Evolutionary conservation across 2,113 vertebrate species (phyloP).

Genomic region (Etheostoma cragini): DNA sequence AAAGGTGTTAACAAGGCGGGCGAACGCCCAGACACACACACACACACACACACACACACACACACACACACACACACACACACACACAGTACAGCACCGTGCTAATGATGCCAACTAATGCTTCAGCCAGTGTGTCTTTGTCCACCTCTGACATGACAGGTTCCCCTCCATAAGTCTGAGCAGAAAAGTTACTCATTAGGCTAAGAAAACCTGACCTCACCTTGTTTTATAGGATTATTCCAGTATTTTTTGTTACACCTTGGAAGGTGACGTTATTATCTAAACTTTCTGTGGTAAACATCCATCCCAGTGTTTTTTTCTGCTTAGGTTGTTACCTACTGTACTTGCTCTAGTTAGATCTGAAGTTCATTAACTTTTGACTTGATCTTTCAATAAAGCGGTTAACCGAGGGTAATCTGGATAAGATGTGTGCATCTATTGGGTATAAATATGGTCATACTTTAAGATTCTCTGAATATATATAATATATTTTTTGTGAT

Average conservation of each 20-base stretch:
- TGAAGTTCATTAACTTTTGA: neutral
- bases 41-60: conserved; percentile 17
- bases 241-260: neutral
- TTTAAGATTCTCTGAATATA: neutral
- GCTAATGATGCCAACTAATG: neutral
- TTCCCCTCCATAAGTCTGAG: neutral
- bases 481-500: neutral
- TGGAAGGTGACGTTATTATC: neutral
- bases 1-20: conserved; percentile 94
- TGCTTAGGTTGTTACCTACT: neutral
- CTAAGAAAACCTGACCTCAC: neutral
- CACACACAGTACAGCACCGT: neutral
- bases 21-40: conserved; percentile 86
- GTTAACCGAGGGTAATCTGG: neutral
- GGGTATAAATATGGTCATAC: neutral
- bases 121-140: neutral
- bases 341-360: neutral
- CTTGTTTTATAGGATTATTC: neutral
- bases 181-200: neutral
- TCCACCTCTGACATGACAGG: neutral
- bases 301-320: neutral
- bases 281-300: neutral
- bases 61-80: neutral
- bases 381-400: too few relatives aligned
- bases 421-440: neutral